phyloP scores from a whole-genome alignment of 1,140 invertebrate species.

The Drosophila nannoptera region DNA sequence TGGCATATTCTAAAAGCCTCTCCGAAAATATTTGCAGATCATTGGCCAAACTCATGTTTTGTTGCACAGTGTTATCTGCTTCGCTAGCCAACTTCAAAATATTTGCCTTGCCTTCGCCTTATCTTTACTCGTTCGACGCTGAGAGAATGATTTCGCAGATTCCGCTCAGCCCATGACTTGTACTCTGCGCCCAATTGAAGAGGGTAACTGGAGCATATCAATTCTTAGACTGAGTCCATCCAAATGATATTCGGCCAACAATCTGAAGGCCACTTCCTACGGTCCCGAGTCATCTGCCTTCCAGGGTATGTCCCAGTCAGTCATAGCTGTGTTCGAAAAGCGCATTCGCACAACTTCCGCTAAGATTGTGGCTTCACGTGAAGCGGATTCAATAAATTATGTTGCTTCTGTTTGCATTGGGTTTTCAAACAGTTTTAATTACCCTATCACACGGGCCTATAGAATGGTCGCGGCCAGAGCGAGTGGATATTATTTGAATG shows the following conservation, averaged over 20 bases:
- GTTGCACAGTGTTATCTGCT: not conserved
- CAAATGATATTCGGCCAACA: too few relatives aligned
- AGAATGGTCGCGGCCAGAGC: slow-evolving; percentile 8
- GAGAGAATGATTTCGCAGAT: not conserved
- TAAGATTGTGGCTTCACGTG: slow-evolving; percentile 3
- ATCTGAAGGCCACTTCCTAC: too few relatives aligned
- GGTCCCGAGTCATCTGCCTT: too few relatives aligned
- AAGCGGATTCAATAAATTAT: not conserved
- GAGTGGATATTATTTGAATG: slow-evolving; percentile 30
- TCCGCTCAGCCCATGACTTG: not conserved
- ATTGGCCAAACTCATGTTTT: not conserved
- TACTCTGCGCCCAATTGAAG: not conserved
- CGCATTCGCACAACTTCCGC: slow-evolving; percentile 1
- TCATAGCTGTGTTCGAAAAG: not conserved
- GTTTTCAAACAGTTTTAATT: not conserved
- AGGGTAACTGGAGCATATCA: too few relatives aligned
- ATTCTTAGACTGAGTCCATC: too few relatives aligned
- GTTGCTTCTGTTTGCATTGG: not conserved
- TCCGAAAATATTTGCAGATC: not conserved
- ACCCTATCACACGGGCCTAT: not conserved
- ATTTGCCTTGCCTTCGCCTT: not conserved
- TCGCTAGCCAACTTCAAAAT: not conserved
- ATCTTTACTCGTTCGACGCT: not conserved
- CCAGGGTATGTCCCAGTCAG: not conserved
- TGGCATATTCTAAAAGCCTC: too few relatives aligned